phyloP scores from a whole-genome alignment of 2,113 vertebrate genomes.

The Sphyrna mokarran region DNA sequence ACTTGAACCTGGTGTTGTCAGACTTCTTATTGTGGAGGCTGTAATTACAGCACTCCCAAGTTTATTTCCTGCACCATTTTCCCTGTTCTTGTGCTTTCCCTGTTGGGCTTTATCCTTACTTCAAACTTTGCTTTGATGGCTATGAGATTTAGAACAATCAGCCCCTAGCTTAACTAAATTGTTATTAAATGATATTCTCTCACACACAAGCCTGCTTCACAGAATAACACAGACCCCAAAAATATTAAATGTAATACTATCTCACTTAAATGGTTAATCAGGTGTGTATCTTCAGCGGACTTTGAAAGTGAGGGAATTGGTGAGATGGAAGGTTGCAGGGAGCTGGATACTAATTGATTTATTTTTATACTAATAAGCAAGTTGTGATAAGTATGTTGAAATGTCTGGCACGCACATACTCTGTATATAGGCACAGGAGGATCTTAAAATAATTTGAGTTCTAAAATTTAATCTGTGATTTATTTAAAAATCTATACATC shows the following conservation, averaged over 20 bases:
- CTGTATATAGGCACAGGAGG: neutral
- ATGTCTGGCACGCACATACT: neutral
- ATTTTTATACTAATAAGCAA: neutral
- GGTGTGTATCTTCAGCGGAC: neutral
- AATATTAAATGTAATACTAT: too few species aligned
- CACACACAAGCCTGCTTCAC: too few species aligned
- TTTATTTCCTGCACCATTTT: neutral
- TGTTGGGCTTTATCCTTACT: too few species aligned
- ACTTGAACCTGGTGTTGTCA: too few species aligned
- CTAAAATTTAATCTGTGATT: neutral
- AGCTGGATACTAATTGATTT: neutral
- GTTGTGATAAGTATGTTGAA: neutral
- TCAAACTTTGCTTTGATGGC: too few species aligned
- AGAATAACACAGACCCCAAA: too few species aligned
- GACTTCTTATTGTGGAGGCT: too few species aligned
- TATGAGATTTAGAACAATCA: too few species aligned
- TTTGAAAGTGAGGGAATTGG: neutral
- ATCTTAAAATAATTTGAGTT: neutral
- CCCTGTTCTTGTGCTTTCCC: neutral
- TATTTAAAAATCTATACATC: neutral
- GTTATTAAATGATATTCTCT: too few species aligned
- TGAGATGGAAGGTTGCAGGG: neutral
- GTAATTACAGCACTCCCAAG: neutral
- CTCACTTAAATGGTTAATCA: neutral
- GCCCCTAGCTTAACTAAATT: too few species aligned